Evolutionary conservation across 1,140 invertebrate species (phyloP).

Genomic region (Drosophila sulfurigaster): DNA sequence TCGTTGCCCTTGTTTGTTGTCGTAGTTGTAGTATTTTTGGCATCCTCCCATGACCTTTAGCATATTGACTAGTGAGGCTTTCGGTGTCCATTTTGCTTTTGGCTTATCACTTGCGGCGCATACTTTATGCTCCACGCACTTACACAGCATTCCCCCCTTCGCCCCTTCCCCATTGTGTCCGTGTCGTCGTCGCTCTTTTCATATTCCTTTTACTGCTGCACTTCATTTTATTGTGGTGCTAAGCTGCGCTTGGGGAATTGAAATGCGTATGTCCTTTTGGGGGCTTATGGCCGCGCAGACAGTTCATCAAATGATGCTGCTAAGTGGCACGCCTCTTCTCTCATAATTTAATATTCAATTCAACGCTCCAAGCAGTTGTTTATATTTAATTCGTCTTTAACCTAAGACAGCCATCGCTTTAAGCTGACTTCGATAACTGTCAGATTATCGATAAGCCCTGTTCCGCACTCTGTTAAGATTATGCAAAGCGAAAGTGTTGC

Average conservation of each 20-base stretch:
- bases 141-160: slow-evolving; percentile 23
- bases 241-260: slow-evolving; percentile 80
- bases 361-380: slow-evolving; percentile 5
- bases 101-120: slow-evolving; percentile 74
- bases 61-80: slow-evolving; percentile 75
- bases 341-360: slow-evolving; percentile 50
- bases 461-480: neutral
- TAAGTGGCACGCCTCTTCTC: slow-evolving; percentile 21
- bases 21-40: slow-evolving; percentile 23
- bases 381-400: slow-evolving; percentile 36
- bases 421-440: neutral
- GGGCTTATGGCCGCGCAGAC: slow-evolving; percentile 57
- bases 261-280: slow-evolving; percentile 73
- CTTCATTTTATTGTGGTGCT: slow-evolving; percentile 80
- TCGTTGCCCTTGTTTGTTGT: slow-evolving; percentile 20
- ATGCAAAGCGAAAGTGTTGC: neutral
- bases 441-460: slow-evolving; percentile 8
- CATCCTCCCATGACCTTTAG: slow-evolving; percentile 62
- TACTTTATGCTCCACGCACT: slow-evolving; percentile 77
- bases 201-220: slow-evolving; percentile 70
- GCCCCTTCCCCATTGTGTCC: neutral
- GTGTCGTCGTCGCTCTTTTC: slow-evolving; percentile 30
- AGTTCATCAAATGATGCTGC: slow-evolving; percentile 76
- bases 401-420: slow-evolving; percentile 3
- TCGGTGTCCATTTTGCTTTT: slow-evolving; percentile 69